Percentiles rank a stretch among this genome's conserved stretches.
Conservation (phyloP, 2,888 invertebrate species). For the Cotesia congregata region DNA sequence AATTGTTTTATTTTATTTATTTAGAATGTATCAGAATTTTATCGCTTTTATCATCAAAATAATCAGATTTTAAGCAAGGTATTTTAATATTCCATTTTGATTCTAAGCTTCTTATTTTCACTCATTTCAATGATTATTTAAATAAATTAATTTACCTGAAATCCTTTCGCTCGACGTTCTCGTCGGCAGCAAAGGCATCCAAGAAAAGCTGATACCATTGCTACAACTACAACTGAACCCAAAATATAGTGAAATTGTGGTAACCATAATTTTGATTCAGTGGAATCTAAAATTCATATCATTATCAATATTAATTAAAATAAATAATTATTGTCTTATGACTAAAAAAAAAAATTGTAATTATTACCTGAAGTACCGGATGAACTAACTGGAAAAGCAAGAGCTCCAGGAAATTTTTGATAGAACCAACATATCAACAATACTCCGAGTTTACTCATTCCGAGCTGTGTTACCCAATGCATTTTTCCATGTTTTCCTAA, state of each 20-base stretch:
- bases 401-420: slow-evolving; percentile 60
- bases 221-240: slow-evolving; percentile 59
- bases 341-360: slow-evolving; percentile 49
- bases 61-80: too few relatives aligned
- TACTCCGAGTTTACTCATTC: slow-evolving; percentile 57
- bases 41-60: too few relatives aligned
- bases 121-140: slow-evolving; percentile 16
- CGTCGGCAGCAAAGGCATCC: slow-evolving; percentile 66
- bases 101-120: too few relatives aligned
- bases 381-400: slow-evolving; percentile 61
- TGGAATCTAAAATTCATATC: slow-evolving; percentile 35
- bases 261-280: slow-evolving; percentile 49
- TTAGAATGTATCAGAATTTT: too few relatives aligned
- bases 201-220: slow-evolving; percentile 61
- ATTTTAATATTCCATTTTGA: too few relatives aligned
- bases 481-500: slow-evolving; percentile 43
- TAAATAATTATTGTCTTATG: not conserved
- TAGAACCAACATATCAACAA: slow-evolving; percentile 63
- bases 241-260: slow-evolving; percentile 61
- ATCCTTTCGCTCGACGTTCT: slow-evolving; percentile 64
- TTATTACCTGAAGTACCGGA: slow-evolving; percentile 48
- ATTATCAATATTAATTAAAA: slow-evolving; percentile 16
- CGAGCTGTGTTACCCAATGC: slow-evolving; percentile 42
- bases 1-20: too few relatives aligned
- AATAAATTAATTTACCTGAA: slow-evolving; percentile 58